Base-by-base conservation (phyloP, 2,888 invertebrate genomes). In the Pecten maximus region DNA sequence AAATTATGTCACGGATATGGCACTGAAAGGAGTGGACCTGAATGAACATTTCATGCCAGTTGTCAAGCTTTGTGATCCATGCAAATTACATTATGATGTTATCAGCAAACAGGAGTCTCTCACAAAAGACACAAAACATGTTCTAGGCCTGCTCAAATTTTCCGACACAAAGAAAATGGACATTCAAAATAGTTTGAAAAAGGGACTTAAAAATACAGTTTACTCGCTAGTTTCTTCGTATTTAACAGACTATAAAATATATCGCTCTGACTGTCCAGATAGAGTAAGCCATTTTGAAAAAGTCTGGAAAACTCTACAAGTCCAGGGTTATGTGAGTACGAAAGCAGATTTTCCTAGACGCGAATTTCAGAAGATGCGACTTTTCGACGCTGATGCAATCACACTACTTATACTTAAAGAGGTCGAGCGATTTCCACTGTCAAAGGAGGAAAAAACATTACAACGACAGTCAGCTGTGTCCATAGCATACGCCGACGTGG, bases 241-340 rank as follows among this genome's bases (percentile, higher is more conserved):
- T 74, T 74, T 74, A 6, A 28, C 35, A 0, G 74, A 74, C 10
- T 74, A 74, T 35, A 74, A 35, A 6, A 35, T 0, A 10, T 74
- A 74, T 28, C 28, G 74, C 35, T 3, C 12, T 2, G 74, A 74
- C 74, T 74, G 74, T 74, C 74, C 74, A 35, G 28, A 74, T 6
- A 74, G 28, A 35, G 74, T 74, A 3, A 74, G 74, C 28, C 74
- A 74, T 35, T 74, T 74, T 35, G 74, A 28, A 35, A 74, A 74
- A 74, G 74, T 74, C 16, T 74, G 74, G 74, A 74, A 74, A 74
- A 74, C 74, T 74, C 74, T 74, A 10, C 74, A 74, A 28, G 74
- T 74, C 0, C 74, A 74, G 10, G 74, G 74, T 0, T 74, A 74
- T 74, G 74, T 74, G 28, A 74, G 74, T 28, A 74, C 74, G 16